These are phyloP conservation scores for Hippasteria phrygiana DNA, from an alignment of 53 echinoderm and acorn worm species.

Conservation along the genomic window DNA sequence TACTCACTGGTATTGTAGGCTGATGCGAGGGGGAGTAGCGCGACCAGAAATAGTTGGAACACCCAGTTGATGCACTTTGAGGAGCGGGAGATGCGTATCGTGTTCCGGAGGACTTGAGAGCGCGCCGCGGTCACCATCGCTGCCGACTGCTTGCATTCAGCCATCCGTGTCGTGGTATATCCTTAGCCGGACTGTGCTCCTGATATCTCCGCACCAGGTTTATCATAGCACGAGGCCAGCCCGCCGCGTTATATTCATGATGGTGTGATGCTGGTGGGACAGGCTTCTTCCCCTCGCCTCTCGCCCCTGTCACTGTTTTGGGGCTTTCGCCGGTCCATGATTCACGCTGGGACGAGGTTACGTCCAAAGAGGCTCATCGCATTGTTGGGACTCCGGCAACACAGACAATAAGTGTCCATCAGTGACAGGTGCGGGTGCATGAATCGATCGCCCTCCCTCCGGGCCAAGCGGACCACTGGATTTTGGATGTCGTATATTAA, in stretches of 20 bases:
- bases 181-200: not conserved
- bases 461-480: not conserved
- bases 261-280: not conserved
- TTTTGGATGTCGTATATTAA: conserved; percentile 14
- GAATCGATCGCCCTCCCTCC: conserved; percentile 31
- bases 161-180: conserved; percentile 10
- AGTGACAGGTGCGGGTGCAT: conserved; percentile 46
- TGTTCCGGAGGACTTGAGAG: not conserved
- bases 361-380: conserved; percentile 27
- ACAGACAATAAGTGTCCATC: conserved; percentile 38
- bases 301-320: not conserved
- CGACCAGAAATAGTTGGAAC: not conserved
- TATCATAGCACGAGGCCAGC: not conserved
- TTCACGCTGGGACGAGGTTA: conserved; percentile 61
- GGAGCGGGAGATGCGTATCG: not conserved
- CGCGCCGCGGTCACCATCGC: conserved; percentile 5
- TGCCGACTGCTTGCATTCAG: not conserved
- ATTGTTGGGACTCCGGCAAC: conserved; percentile 3
- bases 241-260: conserved; percentile 35
- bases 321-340: conserved; percentile 30
- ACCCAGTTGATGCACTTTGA: not conserved
- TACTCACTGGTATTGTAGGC: conserved; percentile 57
- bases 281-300: not conserved
- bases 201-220: conserved; percentile 9
- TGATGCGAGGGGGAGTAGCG: conserved; percentile 1